Evolutionary conservation across 2,797 vertebrate genomes (phyloP), one percentile per base, ranked within the genome.

Genomic region (Acanthurus tractus): DNA sequence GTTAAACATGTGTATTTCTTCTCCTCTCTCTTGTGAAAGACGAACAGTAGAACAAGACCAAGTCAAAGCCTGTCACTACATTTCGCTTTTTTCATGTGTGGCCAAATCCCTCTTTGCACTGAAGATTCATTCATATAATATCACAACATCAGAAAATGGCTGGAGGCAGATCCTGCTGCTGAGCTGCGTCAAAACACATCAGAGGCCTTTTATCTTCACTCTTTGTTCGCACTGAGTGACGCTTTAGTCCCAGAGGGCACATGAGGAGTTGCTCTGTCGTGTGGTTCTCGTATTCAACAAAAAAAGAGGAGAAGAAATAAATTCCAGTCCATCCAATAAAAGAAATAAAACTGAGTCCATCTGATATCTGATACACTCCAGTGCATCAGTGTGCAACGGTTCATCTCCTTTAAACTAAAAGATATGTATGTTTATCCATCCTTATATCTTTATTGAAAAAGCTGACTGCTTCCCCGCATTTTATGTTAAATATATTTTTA

Each of bases 151-250:
- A 63, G 42, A 25, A 63, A 52, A 46, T 25, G 4, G 8, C 68
- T 46, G 34, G 8, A 59, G 54, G 59, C 64, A 49, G 25, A 74
- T 70, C 13, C 56, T 82, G 70, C 62, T 63, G n/a, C 55, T 68
- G 42, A 64, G 38, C 59, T 73, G 49, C 53, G 48, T 58, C 17
- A 48, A 29, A 36, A 46, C 62, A 56, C 50, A 53, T 58, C 57
- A 72, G 40, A 70, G 34, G 53, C 49, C 61, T 61, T 46, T 55
- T 40, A 40, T 65, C 55, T 46, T 55, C 44, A 8, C 1, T 66
- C 70, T 61, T 64, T 69, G 48, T 63, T 67, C 44, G 46, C 29
- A 20, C 8, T 4, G 44, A 46, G n/a, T 23, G 18, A 4, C n/a
- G 53, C 15, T 38, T 50, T 55, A 2, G 36, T 72, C 42, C 59